Evolutionary conservation across 2,888 invertebrate species (phyloP), one percentile per base, ranked within the genome.

Genomic region (Alviniconcha strummeri): DNA sequence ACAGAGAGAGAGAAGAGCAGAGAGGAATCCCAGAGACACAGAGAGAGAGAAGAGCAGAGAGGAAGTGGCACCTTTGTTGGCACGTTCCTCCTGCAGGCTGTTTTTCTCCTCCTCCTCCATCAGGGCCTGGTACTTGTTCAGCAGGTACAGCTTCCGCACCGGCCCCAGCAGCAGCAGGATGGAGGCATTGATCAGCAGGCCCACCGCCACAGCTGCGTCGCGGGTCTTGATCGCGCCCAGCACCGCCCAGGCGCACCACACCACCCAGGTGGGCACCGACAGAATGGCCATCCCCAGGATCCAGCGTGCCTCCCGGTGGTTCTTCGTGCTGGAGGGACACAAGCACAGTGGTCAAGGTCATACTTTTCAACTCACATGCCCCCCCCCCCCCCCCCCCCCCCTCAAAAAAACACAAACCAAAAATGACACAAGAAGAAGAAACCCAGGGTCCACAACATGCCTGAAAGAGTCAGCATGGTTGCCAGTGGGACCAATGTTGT

Each of bases 251-350:
- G 93, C 85, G 54, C 93, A 92, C 94, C 94, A 94, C 13, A 92
- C 89, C 75, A 94, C 87, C 94, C 94, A 94, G 56, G 90, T 89
- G 15, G 92, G 90, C 13, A 92, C 90, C 54, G 91, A 91, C 80
- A 93, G 87, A 4, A 92, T 87, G 19, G 92, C 90, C 71, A 93
- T 92, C n/a, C 92, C 91, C 71, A 94, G 88, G 74, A 94, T 92
- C 94, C 94, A 94, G 69, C 94, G 90, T 7, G 93, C 90, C 85
- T 94, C 94, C 15, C 90, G 90, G 84, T 93, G 91, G 86, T 93
- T 94, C 86, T 93, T 93, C 36, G 90, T 90, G 57, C 87, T 86
- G 82, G 13, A 3, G 69, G 69, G 52, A 36, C 36, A 36, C 36
- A 36, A 3, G 36, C 36, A 36, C 36, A 36, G 36, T 3, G 36